These are phyloP conservation scores for Myotis findleyi DNA, from an alignment of 2,797 vertebrate genomes.

Conservation along the genomic window DNA sequence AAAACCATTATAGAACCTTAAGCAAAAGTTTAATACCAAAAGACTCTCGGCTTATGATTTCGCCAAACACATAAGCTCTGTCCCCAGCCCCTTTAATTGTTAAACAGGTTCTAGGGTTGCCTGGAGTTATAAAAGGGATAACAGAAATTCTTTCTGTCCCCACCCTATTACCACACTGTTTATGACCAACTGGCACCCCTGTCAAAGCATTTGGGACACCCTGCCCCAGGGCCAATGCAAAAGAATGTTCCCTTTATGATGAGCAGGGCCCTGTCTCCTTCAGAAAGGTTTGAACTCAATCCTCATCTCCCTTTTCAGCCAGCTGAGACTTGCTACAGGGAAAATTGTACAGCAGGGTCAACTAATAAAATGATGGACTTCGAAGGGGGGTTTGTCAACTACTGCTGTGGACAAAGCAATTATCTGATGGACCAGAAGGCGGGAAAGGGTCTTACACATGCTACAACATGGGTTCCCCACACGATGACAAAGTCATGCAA, in stretches of 20 bases:
- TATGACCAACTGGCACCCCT: background rate
- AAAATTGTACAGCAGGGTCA: background rate
- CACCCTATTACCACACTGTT: background rate
- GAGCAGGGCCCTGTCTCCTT: background rate
- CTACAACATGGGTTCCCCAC: background rate
- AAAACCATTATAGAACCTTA: background rate
- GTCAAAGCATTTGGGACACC: constrained; percentile 37
- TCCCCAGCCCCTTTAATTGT: background rate
- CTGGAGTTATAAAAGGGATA: constrained; percentile 9
- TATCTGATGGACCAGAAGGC: background rate
- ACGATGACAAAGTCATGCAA: background rate
- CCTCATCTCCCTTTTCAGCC: background rate
- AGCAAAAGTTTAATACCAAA: background rate
- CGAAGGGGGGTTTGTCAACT: background rate
- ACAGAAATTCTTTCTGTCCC: constrained; percentile 30
- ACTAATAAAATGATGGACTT: background rate
- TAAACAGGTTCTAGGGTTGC: background rate
- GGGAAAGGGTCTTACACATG: background rate
- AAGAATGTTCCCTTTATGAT: background rate
- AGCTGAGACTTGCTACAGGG: background rate
- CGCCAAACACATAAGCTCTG: background rate
- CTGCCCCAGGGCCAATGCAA: background rate
- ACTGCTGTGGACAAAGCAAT: background rate
- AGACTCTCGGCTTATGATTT: background rate
- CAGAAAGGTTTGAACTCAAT: background rate